Conservation (phyloP, 2,113 vertebrate species). For the Pyrgilauda ruficollis region DNA sequence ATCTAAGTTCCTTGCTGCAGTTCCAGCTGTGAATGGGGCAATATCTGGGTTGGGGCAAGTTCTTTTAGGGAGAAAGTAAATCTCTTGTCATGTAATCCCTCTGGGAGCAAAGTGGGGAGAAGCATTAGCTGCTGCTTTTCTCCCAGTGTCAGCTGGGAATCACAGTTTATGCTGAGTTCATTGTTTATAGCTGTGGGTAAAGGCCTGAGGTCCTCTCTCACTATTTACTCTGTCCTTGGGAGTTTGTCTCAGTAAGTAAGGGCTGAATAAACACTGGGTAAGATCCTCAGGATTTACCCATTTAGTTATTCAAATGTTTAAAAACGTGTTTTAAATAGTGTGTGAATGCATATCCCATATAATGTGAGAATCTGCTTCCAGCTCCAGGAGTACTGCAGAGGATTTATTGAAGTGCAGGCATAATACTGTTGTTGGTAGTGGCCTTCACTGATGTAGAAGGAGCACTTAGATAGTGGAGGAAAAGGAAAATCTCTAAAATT, state of each 20-base stretch:
- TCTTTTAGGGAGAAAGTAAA: background rate
- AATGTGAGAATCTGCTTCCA: background rate
- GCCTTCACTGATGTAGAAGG: background rate
- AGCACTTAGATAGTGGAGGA: background rate
- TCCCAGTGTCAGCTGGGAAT: background rate
- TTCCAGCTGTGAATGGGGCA: background rate
- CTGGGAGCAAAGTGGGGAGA: background rate
- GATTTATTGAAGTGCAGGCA: background rate
- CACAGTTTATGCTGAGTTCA: constrained; percentile 40
- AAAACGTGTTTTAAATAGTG: constrained; percentile 15
- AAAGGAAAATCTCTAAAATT: background rate
- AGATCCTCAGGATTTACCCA: constrained; percentile 30
- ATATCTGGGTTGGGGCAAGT: background rate
- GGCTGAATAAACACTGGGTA: constrained; percentile 44
- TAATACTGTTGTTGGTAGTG: background rate
- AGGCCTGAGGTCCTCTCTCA: constrained; percentile 28
- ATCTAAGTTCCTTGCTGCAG: background rate
- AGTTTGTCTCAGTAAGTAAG: constrained; percentile 43
- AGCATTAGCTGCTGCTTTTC: background rate
- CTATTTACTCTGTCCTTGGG: constrained; percentile 45
- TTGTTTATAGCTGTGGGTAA: constrained; percentile 55
- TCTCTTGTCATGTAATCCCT: background rate
- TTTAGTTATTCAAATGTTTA: constrained; percentile 47
- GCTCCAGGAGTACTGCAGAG: background rate
- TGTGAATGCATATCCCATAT: background rate